Evolutionary conservation across 2,888 invertebrate genomes (phyloP).

Genomic region (Erpobdella octoculata): DNA sequence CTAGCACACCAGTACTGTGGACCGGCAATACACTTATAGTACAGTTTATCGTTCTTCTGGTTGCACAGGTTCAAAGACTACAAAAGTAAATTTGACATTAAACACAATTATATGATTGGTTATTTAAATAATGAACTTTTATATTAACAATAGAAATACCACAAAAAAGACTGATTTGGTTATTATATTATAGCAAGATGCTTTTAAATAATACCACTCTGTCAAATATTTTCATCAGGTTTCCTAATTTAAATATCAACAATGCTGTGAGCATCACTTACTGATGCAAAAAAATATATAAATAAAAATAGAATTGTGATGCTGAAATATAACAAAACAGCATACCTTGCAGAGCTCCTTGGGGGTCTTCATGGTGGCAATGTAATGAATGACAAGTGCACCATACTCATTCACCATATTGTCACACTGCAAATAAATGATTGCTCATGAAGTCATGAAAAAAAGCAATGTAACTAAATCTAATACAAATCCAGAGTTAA

Average conservation of each 20-base stretch:
- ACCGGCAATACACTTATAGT: constrained; percentile 42
- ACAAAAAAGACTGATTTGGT: not conserved
- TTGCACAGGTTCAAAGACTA: constrained; percentile 10
- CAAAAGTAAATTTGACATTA: not conserved
- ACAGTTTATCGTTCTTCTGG: no score
- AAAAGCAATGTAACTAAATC: not conserved
- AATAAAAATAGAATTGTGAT: not conserved
- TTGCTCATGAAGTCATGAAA: not conserved
- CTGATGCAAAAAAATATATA: not conserved
- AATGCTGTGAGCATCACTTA: no score
- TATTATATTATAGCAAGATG: not conserved
- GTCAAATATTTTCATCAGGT: no score
- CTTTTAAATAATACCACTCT: not conserved
- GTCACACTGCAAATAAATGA: constrained; percentile 2
- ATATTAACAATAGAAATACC: not conserved
- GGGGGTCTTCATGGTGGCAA: constrained; percentile 4
- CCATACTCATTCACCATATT: constrained; percentile 3
- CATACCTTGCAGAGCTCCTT: not conserved
- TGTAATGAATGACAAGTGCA: constrained; percentile 11
- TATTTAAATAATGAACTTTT: not conserved
- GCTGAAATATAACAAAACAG: not conserved
- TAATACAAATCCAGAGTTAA: no score
- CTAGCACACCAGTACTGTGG: constrained; percentile 44
- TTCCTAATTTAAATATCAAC: no score
- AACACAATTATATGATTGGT: not conserved